A percentile compares a stretch with the other conserved stretches of the same genome.
Evolutionary conservation across 2,797 vertebrate genomes (phyloP).

Genomic region (Chloroceryle amazona): DNA sequence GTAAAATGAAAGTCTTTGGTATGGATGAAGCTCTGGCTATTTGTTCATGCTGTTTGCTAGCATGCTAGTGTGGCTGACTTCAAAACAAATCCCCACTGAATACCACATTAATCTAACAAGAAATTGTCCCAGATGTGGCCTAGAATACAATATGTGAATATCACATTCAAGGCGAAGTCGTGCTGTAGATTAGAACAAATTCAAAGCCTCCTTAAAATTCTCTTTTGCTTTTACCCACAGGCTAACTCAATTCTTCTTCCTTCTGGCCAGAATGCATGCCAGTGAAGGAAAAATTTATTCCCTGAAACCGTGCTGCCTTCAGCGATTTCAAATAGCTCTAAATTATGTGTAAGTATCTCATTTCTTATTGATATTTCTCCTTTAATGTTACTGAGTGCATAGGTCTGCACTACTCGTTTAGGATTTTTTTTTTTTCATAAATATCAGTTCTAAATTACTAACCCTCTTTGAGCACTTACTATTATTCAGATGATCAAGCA

Average conservation of each 20-base stretch:
- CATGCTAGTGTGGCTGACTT: not conserved
- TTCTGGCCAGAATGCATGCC: not conserved
- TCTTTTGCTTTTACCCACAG: not conserved
- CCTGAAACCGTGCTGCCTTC: conserved; percentile 17
- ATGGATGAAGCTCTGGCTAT: not conserved
- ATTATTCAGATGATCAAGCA: not conserved
- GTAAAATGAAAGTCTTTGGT: not conserved
- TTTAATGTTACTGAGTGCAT: not conserved
- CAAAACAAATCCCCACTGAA: not conserved
- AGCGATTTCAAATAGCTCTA: conserved; percentile 30
- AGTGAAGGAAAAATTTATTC: conserved; percentile 22
- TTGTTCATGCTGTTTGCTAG: not conserved
- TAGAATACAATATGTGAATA: not conserved
- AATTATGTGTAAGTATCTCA: conserved; percentile 26
- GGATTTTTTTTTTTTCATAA: not conserved
- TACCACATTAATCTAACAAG: not conserved
- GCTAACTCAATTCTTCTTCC: not conserved
- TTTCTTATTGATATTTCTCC: conserved; percentile 44
- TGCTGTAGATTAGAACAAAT: not conserved
- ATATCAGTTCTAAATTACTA: conserved; percentile 1
- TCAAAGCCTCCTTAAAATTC: not conserved
- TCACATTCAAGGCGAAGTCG: not conserved
- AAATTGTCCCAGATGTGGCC: not conserved
- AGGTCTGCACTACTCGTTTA: not conserved
- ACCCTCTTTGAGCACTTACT: not conserved